phyloP scores from a whole-genome alignment of 2,888 invertebrate genomes.

The Pycnomerus fuliginosus region DNA sequence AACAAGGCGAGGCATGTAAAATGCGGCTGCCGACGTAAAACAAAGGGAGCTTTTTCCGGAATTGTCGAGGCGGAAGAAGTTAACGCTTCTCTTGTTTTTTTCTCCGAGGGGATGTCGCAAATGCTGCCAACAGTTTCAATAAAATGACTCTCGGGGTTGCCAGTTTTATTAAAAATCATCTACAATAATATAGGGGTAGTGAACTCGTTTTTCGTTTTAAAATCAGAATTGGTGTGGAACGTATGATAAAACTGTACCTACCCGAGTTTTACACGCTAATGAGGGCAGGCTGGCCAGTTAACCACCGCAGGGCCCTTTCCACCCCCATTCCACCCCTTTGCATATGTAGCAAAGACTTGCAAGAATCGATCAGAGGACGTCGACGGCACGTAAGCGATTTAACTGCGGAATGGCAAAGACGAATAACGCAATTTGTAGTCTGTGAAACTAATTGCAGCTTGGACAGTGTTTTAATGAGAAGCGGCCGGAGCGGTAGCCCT shows the following conservation, averaged over 20 bases:
- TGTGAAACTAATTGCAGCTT: constrained; percentile 54
- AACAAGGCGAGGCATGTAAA: constrained; percentile 1
- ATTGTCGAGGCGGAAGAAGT: too few species aligned
- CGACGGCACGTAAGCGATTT: constrained; percentile 15
- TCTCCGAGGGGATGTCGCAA: neutral
- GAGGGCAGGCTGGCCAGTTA: constrained; percentile 55
- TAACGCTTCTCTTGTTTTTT: too few species aligned
- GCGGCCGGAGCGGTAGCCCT: constrained; percentile 51
- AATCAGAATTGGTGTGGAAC: too few species aligned
- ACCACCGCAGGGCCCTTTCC: constrained; percentile 49
- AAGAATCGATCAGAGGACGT: too few species aligned
- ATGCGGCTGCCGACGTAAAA: too few species aligned
- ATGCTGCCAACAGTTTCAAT: neutral
- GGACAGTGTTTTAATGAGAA: constrained; percentile 56
- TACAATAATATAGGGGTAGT: too few species aligned
- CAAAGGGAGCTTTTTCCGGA: too few species aligned
- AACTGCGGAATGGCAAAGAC: constrained; percentile 50
- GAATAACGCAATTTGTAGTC: constrained; percentile 55
- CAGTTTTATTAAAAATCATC: too few species aligned
- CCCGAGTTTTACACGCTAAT: constrained; percentile 55
- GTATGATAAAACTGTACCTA: constrained; percentile 53
- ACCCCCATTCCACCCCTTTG: constrained; percentile 14
- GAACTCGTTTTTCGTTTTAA: too few species aligned
- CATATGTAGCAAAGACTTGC: constrained; percentile 8
- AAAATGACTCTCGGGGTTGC: constrained; percentile 3